These are phyloP conservation scores for Spodoptera frugiperda DNA, from an alignment of 1,140 invertebrate species.

Conservation along the genomic window DNA sequence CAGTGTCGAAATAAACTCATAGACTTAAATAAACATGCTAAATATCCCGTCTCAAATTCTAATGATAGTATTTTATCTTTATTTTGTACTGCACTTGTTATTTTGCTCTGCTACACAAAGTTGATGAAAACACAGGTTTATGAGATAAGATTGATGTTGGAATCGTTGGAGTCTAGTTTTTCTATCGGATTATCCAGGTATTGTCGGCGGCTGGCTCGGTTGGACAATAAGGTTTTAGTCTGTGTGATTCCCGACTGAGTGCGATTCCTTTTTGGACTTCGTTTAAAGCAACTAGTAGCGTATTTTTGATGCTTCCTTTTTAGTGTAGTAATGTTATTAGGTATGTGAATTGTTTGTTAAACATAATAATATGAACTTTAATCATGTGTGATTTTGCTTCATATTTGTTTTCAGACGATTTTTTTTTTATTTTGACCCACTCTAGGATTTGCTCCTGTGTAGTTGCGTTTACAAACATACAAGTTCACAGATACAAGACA, in stretches of 20 bases:
- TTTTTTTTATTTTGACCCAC: no score
- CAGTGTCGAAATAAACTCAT: no score
- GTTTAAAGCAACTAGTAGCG: background rate
- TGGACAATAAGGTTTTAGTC: background rate
- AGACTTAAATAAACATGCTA: no score
- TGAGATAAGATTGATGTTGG: background rate
- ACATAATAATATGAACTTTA: no score
- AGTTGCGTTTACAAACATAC: no score
- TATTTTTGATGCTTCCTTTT: background rate
- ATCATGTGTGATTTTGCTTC: no score
- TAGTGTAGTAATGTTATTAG: background rate
- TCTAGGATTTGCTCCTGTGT: no score
- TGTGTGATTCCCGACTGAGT: constrained; percentile 3
- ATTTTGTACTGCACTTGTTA: background rate
- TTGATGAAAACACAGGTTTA: background rate
- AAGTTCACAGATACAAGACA: no score
- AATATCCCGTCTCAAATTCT: no score
- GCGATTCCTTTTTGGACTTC: background rate
- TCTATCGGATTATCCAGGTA: constrained; percentile 6
- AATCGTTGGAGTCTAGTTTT: constrained; percentile 6
- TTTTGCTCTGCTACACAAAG: background rate
- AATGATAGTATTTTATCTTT: background rate
- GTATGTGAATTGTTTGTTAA: no score
- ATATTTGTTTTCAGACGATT: no score
- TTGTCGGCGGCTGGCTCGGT: background rate